Evolutionary conservation across 2,113 vertebrate genomes (phyloP).

Genomic region (Hydropotes inermis): DNA sequence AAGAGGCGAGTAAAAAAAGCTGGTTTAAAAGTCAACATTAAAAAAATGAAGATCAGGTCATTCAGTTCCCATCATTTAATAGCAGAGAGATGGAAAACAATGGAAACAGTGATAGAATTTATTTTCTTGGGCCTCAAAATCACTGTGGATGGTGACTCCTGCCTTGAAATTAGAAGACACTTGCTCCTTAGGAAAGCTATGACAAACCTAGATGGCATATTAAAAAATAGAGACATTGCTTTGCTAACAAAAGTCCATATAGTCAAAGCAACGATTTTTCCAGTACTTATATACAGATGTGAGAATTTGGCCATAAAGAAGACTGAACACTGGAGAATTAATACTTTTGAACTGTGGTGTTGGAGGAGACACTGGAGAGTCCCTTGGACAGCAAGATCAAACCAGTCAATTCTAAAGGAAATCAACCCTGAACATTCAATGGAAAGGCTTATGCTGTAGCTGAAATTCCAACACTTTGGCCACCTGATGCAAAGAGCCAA

Average conservation of each 20-base stretch:
- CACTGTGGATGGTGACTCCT: not conserved
- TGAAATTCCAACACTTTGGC: not conserved
- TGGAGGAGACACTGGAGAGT: not conserved
- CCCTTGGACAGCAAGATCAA: not conserved
- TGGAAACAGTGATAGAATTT: not conserved
- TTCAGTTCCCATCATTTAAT: not conserved
- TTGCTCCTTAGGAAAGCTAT: not conserved
- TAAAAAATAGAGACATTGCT: not conserved
- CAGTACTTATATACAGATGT: not conserved
- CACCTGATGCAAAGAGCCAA: not conserved
- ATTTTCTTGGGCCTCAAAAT: not conserved
- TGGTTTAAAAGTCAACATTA: not conserved
- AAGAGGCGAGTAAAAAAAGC: not conserved
- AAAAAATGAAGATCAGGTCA: not conserved
- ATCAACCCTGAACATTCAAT: not conserved
- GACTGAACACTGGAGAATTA: not conserved
- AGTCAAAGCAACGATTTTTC: not conserved
- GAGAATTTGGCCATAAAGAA: not conserved
- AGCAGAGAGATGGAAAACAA: not conserved
- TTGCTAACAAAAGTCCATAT: not conserved
- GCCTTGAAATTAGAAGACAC: not conserved
- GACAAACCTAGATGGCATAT: not conserved
- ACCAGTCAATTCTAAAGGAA: not conserved
- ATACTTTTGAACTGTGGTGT: not conserved
- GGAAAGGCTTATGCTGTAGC: not conserved